Evolutionary conservation across 2,888 invertebrate species (phyloP), one percentile per base, ranked within the genome.

Genomic region (Taenaris catops): DNA sequence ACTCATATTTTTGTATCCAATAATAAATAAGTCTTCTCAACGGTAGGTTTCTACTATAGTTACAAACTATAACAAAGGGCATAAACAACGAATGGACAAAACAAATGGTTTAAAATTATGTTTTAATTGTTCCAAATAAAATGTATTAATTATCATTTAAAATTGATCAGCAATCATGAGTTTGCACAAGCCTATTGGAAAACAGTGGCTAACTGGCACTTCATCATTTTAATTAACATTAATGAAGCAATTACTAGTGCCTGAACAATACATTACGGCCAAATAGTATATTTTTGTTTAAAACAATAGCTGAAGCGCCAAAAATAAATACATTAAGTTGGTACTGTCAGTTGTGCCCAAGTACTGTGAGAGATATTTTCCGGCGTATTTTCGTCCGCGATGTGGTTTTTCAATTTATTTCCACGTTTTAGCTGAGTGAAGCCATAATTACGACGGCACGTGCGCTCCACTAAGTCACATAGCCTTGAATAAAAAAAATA

Each of bases 361-460:
- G 72, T 62, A 63, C 64, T 64, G 63, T 62, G 57, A 73, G 67
- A 67, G 66, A 73, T 72, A 73, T 76, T 71, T 71, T 70, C 71
- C 63, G 62, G 61, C 63, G 57, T 55, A 72, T 75, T 75, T 78
- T 75, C 66, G 70, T 69, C 39, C 63, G 67, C 63, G 63, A 69
- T n/a, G 65, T 62, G 59, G 71, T 70, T 70, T 80, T 81, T 80
- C 76, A 81, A 80, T 83, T 81, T 76, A 80, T 83, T 76, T 74
- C 61, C 65, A 61, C 69, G 74, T 76, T 81, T 79, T 75, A 73
- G 67, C 66, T 62, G 67, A 74, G 65, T 75, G 76, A 72, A 64
- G 72, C 63, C 66, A 73, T 80, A 78, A 80, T 83, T 78, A 76
- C 71, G 63, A 58, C 54, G 56, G 57, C 58, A 60, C 55, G 54